These are phyloP conservation scores for Boleophthalmus pectinirostris DNA, from an alignment of 2,113 vertebrate species.

Conservation along the genomic window DNA sequence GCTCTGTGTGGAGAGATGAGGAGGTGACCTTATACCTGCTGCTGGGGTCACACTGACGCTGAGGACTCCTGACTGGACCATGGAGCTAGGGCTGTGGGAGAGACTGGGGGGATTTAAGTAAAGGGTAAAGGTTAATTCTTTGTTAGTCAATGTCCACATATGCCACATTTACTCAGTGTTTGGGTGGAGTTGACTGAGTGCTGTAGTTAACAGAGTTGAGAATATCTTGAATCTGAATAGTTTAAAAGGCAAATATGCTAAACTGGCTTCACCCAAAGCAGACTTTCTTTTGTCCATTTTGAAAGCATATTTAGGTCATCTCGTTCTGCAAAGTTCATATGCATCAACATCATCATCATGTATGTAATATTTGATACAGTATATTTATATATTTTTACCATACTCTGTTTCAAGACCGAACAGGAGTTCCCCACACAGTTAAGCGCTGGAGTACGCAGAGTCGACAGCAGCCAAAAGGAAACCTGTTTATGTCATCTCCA, in stretches of 20 bases:
- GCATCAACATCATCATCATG: too few relatives aligned
- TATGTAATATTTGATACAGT: too few relatives aligned
- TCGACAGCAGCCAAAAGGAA: too few relatives aligned
- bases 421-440: too few relatives aligned
- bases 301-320: too few relatives aligned
- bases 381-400: too few relatives aligned
- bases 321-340: too few relatives aligned
- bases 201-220: not conserved
- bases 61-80: slow-evolving; percentile 38
- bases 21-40: slow-evolving; percentile 68
- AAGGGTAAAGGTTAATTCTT: slow-evolving; percentile 4
- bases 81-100: not conserved
- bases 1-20: slow-evolving; percentile 13
- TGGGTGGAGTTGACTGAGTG: not conserved
- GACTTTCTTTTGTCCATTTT: too few relatives aligned
- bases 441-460: too few relatives aligned
- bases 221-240: not conserved
- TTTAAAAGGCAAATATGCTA: not conserved
- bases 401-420: too few relatives aligned
- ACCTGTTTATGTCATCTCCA: too few relatives aligned
- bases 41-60: slow-evolving; percentile 56
- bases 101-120: not conserved
- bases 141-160: not conserved
- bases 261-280: not conserved
- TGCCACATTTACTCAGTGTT: not conserved